Evolutionary conservation across 1,140 invertebrate species (phyloP), one percentile per base, ranked within the genome.

Genomic region (Tribolium madens): DNA sequence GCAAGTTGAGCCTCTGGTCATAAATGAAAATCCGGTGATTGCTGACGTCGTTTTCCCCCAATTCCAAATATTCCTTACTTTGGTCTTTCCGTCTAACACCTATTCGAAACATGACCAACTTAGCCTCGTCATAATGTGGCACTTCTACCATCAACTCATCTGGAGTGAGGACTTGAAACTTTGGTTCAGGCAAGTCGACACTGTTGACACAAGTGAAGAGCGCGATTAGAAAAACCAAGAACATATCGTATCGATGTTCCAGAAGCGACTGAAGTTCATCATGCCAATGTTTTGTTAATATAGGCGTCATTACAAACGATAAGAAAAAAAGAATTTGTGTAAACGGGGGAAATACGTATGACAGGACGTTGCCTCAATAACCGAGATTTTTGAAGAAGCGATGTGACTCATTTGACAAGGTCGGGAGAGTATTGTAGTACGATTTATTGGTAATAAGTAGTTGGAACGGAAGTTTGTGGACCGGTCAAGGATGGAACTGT

Each of bases 11-110:
- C 26, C 70, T 26, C 9, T 21, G 17, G 12, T 72, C 70, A 10
- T 72, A 52, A 18, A 72, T 50, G 47, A 52, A 72, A 7, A 72
- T 31, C n/a, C 50, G n/a, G n/a, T 52, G 18, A n/a, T 72, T 72
- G 18, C 42, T 31, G 1, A 72, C 26, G 13, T 50, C 21, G 50
- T 72, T 72, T 10, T 72, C 70, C 13, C 70, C 70, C 46, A 52
- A 15, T 15, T 72, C 70, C 18, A 72, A 4, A 12, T 72, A 46
- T 13, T 72, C 70, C 31, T 18, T 10, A n/a, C 52, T 47, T 0
- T 52, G 14, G 42, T 31, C 50, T 52, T 6, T 31, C 2, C 70
- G 46, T 26, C 46, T 17, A 2, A 72, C 47, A 10, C 70, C 70
- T 5, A 72, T 48, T 10, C 70, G 46, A 12, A 72, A 52, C 9